Percentiles rank a stretch among this genome's conserved stretches.
Evolutionary conservation across 2,113 vertebrate species (phyloP).

Genomic region (Bufo gargarizans): DNA sequence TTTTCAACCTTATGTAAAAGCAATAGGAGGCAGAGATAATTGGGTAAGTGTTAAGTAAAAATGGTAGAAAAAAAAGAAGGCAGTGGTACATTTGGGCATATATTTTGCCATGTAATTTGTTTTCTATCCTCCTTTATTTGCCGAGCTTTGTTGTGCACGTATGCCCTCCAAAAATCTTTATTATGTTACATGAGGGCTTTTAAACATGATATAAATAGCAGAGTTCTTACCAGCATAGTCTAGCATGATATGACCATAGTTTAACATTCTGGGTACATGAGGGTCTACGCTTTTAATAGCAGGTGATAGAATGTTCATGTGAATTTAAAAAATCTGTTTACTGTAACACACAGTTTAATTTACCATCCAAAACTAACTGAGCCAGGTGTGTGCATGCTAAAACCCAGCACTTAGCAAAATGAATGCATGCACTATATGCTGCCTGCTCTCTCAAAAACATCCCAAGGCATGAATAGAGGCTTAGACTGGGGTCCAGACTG

Average conservation of each 20-base stretch:
- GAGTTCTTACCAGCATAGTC: not conserved
- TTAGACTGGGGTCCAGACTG: conserved; percentile 36
- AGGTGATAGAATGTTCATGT: conserved; percentile 49
- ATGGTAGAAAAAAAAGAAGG: not conserved
- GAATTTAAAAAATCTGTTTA: conserved; percentile 29
- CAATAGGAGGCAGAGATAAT: not conserved
- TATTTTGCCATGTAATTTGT: not conserved
- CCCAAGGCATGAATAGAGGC: conserved; percentile 37
- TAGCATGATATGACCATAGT: not conserved
- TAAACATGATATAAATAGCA: not conserved
- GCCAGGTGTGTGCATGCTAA: conserved; percentile 41
- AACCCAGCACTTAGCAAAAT: conserved; percentile 28
- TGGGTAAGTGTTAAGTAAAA: not conserved
- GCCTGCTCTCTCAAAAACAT: conserved; percentile 30
- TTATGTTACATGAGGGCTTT: not conserved
- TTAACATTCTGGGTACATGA: conserved; percentile 8
- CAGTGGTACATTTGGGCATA: not conserved
- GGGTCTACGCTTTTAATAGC: conserved; percentile 17
- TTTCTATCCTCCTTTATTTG: not conserved
- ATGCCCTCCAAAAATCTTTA: not conserved
- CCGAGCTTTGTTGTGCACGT: not conserved
- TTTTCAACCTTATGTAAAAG: not conserved
- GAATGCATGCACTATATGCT: conserved; percentile 43
- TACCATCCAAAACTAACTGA: conserved; percentile 48
- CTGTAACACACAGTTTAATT: conserved; percentile 13